A percentile compares a stretch with the other conserved stretches of the same genome.
These are phyloP conservation scores for Carcina quercana DNA, from an alignment of 2,888 invertebrate genomes.

Conservation along the genomic window DNA sequence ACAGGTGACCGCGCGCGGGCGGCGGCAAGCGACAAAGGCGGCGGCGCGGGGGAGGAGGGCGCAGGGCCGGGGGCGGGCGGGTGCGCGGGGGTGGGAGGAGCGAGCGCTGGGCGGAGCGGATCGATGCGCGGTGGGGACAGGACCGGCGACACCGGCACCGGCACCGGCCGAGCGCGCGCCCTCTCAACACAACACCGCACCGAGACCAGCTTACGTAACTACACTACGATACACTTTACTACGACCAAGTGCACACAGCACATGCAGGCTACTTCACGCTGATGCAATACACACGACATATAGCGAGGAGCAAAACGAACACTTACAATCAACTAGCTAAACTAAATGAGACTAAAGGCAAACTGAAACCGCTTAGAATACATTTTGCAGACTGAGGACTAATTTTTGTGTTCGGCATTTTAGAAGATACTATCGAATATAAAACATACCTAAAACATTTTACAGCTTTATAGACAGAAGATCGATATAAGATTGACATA, in stretches of 20 bases:
- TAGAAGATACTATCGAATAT: no score
- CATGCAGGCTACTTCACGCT: not conserved
- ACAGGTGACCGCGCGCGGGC: constrained; percentile 70
- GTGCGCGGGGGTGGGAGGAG: constrained; percentile 61
- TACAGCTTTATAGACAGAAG: no score
- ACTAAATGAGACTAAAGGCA: no score
- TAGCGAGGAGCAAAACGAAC: no score
- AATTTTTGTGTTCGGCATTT: no score
- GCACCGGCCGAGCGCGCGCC: constrained; percentile 21
- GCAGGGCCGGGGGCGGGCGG: constrained; percentile 25
- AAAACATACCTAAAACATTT: no score
- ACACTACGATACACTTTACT: constrained; percentile 7
- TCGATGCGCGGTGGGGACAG: constrained; percentile 70
- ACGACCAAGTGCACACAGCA: constrained; percentile 1
- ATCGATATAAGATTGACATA: no score
- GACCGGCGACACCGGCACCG: constrained; percentile 34
- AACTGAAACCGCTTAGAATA: no score
- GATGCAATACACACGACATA: not conserved
- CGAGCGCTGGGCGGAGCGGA: constrained; percentile 69
- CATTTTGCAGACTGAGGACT: no score
- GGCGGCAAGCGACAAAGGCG: constrained; percentile 43
- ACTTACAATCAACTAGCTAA: no score
- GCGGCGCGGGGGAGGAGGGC: constrained; percentile 29
- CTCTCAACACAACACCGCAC: constrained; percentile 56
- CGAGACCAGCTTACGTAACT: constrained; percentile 54